Evolutionary conservation across 2,113 vertebrate genomes (phyloP).

Genomic region (Pardalotus punctatus): DNA sequence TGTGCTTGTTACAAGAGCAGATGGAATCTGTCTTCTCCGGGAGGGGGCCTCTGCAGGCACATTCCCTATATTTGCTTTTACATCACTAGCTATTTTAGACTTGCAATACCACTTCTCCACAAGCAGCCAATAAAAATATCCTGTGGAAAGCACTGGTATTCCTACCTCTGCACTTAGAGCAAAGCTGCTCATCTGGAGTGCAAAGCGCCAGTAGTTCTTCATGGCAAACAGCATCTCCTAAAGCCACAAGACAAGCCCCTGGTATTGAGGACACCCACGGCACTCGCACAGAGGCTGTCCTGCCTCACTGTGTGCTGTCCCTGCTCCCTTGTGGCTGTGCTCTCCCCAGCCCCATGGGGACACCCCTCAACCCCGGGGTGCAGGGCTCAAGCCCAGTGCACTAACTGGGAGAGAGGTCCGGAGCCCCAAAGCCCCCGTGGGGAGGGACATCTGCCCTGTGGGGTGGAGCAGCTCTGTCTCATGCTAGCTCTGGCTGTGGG

Average conservation of each 20-base stretch:
- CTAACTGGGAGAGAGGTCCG: rapidly evolving
- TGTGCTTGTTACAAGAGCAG: background rate
- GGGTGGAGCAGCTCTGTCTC: background rate
- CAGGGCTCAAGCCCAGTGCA: background rate
- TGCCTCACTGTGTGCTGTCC: rapidly evolving
- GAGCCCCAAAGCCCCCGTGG: background rate
- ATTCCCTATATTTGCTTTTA: constrained; percentile 1
- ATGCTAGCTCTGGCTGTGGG: rapidly evolving
- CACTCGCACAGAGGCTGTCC: background rate
- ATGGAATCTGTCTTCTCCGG: background rate
- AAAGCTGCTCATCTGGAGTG: background rate
- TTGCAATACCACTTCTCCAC: background rate
- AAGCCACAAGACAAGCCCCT: rapidly evolving
- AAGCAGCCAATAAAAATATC: constrained; percentile 22
- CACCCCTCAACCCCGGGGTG: rapidly evolving
- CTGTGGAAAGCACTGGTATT: background rate
- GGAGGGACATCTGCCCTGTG: rapidly evolving
- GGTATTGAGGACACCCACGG: rapidly evolving
- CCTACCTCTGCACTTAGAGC: background rate
- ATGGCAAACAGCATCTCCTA: background rate
- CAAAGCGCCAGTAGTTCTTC: background rate
- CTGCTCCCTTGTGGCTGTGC: rapidly evolving
- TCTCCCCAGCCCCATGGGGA: background rate
- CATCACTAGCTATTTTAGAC: constrained; percentile 35
- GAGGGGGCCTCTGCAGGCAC: constrained; percentile 1